Base-by-base conservation (phyloP, 2,888 invertebrate genomes). In the Acronicta alni region DNA sequence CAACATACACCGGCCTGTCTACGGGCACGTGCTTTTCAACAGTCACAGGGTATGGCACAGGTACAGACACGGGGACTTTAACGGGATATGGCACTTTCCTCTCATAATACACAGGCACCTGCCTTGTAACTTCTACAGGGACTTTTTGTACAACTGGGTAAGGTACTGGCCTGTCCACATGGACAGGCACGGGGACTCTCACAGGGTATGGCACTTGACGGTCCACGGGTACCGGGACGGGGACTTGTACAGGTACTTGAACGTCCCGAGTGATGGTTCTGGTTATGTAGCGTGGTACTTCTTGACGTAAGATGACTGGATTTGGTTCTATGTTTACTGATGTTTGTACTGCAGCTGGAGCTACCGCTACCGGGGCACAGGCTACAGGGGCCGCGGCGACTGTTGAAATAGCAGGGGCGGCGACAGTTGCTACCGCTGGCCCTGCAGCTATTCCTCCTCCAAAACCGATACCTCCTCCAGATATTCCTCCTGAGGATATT, bases 31-130 rank as follows among this genome's bases (percentile, higher is more conserved):
- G 95, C 68, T 90, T 94, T 75, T 95, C 93, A 2, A 95, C 95
- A 1, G 93, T 91, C 1, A 95, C 95, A 15, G 95, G 96, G 74
- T 95, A 95, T 12, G 95, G 95, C n/a, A 94, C 94, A 0, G 95
- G 95, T 18, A 95, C 95, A 1, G 87, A 85, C 0, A 94, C 92
- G 3, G 95, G 95, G 16, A 96, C 95, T 79, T 86, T 91, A 0
- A 95, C 94, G 1, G 93, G 92, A 67, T 93, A 93, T 47, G 95
- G 94, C 72, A 95, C 93, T 76, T 88, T 89, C 69, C 83, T 94
- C 69, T 93, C 91, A 77, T 93, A 92, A 74, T 92, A 93, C 57
- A 94, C 93, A 15, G 94, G 94, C 3, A 94, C 93, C 51, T 93
- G 93, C 61, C 87, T 86, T 2, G 92, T 93, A 20, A 94, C 87